phyloP scores from a whole-genome alignment of 2,888 invertebrate genomes.

The Rhingia campestris region DNA sequence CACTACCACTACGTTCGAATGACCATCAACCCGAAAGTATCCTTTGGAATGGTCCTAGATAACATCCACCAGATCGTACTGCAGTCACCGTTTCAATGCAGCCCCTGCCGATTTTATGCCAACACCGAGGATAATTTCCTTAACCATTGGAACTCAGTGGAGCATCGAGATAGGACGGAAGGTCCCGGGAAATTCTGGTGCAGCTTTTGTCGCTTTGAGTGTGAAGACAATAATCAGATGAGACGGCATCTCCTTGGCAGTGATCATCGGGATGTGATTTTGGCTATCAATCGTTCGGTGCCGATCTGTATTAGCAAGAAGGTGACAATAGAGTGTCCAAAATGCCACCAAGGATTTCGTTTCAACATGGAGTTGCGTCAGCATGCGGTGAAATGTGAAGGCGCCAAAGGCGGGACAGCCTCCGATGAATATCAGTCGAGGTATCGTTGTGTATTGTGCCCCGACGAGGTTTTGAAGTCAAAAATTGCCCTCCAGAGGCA shows the following conservation, averaged over 20 bases:
- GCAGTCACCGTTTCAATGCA: slow-evolving; percentile 93
- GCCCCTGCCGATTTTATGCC: slow-evolving; percentile 92
- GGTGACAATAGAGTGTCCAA: slow-evolving; percentile 85
- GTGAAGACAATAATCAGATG: slow-evolving; percentile 87
- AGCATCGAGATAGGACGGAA: slow-evolving; percentile 83
- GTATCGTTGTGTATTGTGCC: slow-evolving; percentile 86
- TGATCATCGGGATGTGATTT: slow-evolving; percentile 88
- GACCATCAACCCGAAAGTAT: slow-evolving; percentile 84
- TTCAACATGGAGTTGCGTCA: slow-evolving; percentile 89
- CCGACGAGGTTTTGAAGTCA: slow-evolving; percentile 85
- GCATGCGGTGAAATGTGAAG: slow-evolving; percentile 85
- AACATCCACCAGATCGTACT: slow-evolving; percentile 91
- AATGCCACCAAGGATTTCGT: slow-evolving; percentile 88
- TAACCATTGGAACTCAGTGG: slow-evolving; percentile 88
- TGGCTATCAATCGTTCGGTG: slow-evolving; percentile 90
- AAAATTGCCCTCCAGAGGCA: slow-evolving; percentile 88
- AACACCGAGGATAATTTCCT: slow-evolving; percentile 89
- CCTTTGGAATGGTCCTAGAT: slow-evolving; percentile 87
- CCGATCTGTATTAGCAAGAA: slow-evolving; percentile 90
- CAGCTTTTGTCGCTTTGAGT: slow-evolving; percentile 88
- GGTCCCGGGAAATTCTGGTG: slow-evolving; percentile 88
- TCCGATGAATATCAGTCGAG: slow-evolving; percentile 87
- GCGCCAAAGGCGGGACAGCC: slow-evolving; percentile 82
- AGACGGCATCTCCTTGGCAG: slow-evolving; percentile 86
- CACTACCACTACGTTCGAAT: slow-evolving; percentile 92